phyloP scores from a whole-genome alignment of 2,797 vertebrate species.

The Odontamblyopus lacepedii region DNA sequence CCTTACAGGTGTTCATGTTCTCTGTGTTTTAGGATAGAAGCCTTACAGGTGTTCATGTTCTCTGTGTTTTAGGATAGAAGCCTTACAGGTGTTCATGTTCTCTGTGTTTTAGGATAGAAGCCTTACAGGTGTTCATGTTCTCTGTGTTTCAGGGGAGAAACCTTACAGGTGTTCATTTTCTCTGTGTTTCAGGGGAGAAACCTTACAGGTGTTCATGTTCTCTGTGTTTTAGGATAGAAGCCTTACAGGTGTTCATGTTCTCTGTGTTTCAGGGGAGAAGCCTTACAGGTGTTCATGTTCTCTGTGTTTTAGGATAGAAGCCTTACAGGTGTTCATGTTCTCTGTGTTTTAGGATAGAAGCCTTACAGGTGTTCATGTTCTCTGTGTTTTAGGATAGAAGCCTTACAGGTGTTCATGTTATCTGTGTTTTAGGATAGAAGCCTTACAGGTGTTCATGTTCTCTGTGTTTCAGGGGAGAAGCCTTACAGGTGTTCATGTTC shows the following conservation, averaged over 20 bases:
- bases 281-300: neutral
- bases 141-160: neutral
- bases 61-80: neutral
- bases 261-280: neutral
- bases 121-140: too few relatives aligned
- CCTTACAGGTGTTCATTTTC: neutral
- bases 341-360: neutral
- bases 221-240: too few relatives aligned
- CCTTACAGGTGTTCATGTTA: too few relatives aligned
- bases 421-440: neutral
- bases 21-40: conserved; percentile 86
- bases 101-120: too few relatives aligned
- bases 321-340: conserved; percentile 95
- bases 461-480: conserved; percentile 86
- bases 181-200: conserved; percentile 86
- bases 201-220: conserved; percentile 95
- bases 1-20: neutral
- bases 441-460: neutral
- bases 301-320: conserved; percentile 86
- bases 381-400: too few relatives aligned
- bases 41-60: conserved; percentile 95
- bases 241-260: too few relatives aligned
- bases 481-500: conserved; percentile 95
- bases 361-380: neutral
- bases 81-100: neutral